phyloP scores from a whole-genome alignment of 1,140 invertebrate genomes.

The Trichomalopsis sarcophagae region DNA sequence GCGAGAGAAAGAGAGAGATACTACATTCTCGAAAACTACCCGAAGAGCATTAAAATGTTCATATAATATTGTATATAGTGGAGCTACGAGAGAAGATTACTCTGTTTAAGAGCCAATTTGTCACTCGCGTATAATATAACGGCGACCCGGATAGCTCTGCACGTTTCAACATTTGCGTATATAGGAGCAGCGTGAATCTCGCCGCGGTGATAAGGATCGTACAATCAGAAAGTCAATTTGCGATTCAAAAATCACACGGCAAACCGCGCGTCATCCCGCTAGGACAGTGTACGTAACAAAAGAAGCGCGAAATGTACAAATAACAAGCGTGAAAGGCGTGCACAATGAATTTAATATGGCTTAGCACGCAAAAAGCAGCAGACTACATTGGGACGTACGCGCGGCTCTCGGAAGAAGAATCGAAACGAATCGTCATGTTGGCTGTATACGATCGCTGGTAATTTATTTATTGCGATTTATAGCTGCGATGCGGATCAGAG shows the following conservation, averaged over 20 bases:
- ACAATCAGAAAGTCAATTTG: constrained; percentile 11
- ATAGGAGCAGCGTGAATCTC: constrained; percentile 6
- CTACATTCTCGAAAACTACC: not conserved
- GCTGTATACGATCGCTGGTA: not conserved
- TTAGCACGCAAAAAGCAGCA: not conserved
- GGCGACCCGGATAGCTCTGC: not conserved
- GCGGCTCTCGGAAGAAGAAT: not conserved
- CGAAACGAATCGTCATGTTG: constrained; percentile 36
- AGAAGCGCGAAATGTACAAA: not conserved
- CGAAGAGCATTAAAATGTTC: not conserved
- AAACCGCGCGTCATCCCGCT: not conserved
- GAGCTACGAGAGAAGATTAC: not conserved
- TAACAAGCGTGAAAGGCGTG: not conserved
- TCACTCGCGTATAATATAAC: not conserved
- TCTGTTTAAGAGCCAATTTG: constrained; percentile 33
- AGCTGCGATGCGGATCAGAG: constrained; percentile 33
- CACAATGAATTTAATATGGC: constrained; percentile 7
- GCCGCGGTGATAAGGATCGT: not conserved
- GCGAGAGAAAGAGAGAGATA: too few species aligned
- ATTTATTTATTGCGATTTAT: constrained; percentile 49
- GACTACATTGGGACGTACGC: not conserved
- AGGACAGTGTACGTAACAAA: not conserved
- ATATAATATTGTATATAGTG: not conserved
- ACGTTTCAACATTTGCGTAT: not conserved
- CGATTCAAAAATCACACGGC: not conserved